Evolutionary conservation across 2,797 vertebrate species (phyloP).

Genomic region (Cyclopterus lumpus): DNA sequence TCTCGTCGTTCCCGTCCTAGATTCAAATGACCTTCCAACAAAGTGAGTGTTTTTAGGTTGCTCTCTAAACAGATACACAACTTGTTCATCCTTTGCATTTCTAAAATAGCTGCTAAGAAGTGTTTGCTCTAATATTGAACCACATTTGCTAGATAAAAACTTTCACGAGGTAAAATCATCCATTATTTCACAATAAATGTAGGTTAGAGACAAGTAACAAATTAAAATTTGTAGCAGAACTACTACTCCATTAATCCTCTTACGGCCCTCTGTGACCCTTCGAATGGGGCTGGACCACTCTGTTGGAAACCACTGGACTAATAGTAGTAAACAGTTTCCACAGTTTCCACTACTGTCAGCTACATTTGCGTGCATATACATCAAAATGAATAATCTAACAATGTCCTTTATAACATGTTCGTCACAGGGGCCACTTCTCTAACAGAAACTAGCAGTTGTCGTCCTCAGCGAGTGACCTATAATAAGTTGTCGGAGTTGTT

Average conservation of each 20-base stretch:
- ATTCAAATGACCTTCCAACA: background rate
- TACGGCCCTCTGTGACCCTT: background rate
- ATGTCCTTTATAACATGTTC: background rate
- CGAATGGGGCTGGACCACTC: background rate
- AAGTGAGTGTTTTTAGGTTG: background rate
- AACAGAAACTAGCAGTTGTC: conserved; percentile 2
- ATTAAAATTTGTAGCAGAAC: background rate
- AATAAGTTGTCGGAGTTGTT: conserved; percentile 45
- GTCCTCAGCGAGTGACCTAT: conserved; percentile 22
- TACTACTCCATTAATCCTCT: background rate
- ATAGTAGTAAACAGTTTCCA: background rate
- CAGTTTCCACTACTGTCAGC: background rate
- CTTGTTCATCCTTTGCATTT: background rate
- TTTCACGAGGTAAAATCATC: background rate
- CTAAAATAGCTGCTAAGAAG: no score
- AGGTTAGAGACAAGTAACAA: background rate
- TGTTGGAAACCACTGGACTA: background rate
- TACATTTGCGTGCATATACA: background rate
- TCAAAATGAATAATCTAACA: background rate
- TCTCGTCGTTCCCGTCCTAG: background rate
- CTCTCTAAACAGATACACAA: background rate
- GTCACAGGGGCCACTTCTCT: conserved; percentile 4
- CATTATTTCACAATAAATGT: background rate
- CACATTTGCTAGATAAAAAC: background rate
- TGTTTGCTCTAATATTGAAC: background rate